phyloP scores from a whole-genome alignment of 2,113 vertebrate species.

The Lampris megalopsis region DNA sequence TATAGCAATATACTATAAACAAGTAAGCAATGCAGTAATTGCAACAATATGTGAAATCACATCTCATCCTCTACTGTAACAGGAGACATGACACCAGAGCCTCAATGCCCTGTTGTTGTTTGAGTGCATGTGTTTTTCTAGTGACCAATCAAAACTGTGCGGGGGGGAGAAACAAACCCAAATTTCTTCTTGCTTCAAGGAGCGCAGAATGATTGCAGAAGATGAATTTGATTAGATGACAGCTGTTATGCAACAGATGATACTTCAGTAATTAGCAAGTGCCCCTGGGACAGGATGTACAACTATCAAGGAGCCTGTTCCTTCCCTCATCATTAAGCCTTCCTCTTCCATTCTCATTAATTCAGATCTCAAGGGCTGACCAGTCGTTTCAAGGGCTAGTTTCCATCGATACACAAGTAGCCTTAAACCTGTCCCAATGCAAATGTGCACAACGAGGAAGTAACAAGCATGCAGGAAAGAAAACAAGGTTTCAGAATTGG shows the following conservation, averaged over 20 bases:
- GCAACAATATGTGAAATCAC: background rate
- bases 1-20: background rate
- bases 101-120: background rate
- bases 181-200: conserved; percentile 29
- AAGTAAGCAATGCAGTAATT: background rate
- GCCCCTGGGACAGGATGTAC: conserved; percentile 34
- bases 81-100: background rate
- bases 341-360: background rate
- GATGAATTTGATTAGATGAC: conserved; percentile 68
- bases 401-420: background rate
- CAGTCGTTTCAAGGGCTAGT: background rate
- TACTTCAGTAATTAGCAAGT: conserved; percentile 70
- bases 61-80: conserved; percentile 1
- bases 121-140: conserved; percentile 30
- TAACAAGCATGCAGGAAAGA: background rate
- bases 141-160: conserved; percentile 39
- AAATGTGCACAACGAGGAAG: background rate
- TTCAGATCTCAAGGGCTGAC: background rate
- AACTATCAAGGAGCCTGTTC: conserved; percentile 20
- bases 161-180: conserved; percentile 11
- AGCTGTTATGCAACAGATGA: conserved; percentile 66
- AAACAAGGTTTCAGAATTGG: background rate
- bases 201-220: conserved; percentile 22
- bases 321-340: conserved; percentile 1
- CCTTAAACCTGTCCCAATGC: background rate